Conservation (phyloP, 2,113 vertebrate genomes). For the Fregata magnificens region DNA sequence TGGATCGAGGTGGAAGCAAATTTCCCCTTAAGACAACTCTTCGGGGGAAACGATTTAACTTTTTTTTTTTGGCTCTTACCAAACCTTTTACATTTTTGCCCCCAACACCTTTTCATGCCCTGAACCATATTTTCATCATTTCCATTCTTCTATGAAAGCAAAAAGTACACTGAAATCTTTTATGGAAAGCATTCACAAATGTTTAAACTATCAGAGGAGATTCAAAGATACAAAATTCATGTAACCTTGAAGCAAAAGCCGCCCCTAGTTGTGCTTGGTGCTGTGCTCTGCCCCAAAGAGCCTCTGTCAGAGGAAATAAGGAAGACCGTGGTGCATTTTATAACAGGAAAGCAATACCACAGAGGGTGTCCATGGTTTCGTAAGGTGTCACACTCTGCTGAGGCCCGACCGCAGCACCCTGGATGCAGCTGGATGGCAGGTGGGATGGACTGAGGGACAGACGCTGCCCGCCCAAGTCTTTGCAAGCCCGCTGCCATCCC, state of each 20-base stretch:
- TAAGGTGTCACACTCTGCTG: not conserved
- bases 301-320: not conserved
- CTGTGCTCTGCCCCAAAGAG: not conserved
- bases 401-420: not conserved
- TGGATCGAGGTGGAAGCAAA: not conserved
- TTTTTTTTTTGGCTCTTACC: not conserved
- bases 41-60: not conserved
- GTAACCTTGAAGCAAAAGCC: not conserved
- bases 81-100: not conserved
- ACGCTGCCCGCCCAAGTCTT: fast-evolving
- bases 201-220: not conserved
- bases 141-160: not conserved
- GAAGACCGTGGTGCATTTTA: not conserved
- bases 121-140: not conserved
- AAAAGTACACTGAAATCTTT: not conserved
- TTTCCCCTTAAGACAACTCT: not conserved
- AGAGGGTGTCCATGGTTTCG: not conserved
- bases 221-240: not conserved
- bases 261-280: not conserved
- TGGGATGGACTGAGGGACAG: fast-evolving
- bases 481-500: not conserved
- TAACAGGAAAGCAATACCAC: fast-evolving
- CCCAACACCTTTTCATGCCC: not conserved
- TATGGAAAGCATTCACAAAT: not conserved
- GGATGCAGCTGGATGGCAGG: not conserved